These are phyloP conservation scores for Tetragonisca angustula DNA, from an alignment of 2,888 invertebrate species.

Conservation along the genomic window DNA sequence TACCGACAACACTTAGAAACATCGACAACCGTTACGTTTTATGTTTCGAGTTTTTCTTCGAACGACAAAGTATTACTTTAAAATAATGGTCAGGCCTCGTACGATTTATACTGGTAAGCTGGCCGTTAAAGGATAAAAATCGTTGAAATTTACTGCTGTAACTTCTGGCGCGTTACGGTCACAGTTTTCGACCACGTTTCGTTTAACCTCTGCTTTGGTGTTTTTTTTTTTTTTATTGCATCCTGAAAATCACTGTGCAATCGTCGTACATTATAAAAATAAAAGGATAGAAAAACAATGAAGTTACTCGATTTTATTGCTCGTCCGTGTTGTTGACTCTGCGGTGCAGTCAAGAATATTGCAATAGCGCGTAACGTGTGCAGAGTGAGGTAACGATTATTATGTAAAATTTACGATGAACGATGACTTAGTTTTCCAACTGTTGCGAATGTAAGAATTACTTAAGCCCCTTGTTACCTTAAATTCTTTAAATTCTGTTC, in stretches of 20 bases:
- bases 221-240: not conserved
- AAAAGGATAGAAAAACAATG: not conserved
- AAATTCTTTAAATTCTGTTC: too few relatives aligned
- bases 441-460: not conserved
- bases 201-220: not conserved
- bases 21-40: slow-evolving; percentile 2
- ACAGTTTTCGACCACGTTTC: not conserved
- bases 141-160: not conserved
- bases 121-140: not conserved
- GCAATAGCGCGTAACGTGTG: not conserved
- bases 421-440: not conserved
- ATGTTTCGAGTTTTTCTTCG: not conserved
- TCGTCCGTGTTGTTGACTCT: not conserved
- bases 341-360: not conserved
- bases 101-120: not conserved
- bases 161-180: too few relatives aligned
- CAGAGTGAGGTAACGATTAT: not conserved
- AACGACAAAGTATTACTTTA: not conserved
- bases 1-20: not conserved
- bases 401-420: not conserved
- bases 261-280: not conserved
- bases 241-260: not conserved
- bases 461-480: too few relatives aligned
- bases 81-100: not conserved
- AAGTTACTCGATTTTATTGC: slow-evolving; percentile 16